Percentiles rank a stretch among this genome's conserved stretches.
These are phyloP conservation scores for Xenopus tropicalis DNA, from an alignment of 2,113 vertebrate genomes.

Conservation along the genomic window DNA sequence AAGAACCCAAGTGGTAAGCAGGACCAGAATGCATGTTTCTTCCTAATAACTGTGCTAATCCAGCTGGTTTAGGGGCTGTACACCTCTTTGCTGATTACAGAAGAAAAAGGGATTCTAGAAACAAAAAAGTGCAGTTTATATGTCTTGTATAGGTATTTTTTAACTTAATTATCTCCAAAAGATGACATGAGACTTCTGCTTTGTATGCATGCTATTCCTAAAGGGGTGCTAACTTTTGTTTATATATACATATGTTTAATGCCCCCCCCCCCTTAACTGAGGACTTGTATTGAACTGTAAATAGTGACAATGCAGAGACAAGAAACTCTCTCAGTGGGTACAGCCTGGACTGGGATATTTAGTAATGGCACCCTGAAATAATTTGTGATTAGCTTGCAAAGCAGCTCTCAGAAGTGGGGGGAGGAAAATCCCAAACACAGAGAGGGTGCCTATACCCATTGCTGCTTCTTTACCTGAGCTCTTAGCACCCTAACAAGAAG, in stretches of 20 bases:
- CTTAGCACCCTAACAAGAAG: conserved; percentile 39
- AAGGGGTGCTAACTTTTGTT: conserved; percentile 59
- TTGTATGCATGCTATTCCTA: conserved; percentile 26
- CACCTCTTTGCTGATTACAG: conserved; percentile 81
- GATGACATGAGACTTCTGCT: conserved; percentile 41
- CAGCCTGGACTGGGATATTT: conserved; percentile 44
- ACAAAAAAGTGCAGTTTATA: conserved; percentile 55
- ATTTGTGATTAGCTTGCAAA: conserved; percentile 62
- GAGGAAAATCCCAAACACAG: conserved; percentile 35
- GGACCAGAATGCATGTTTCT: conserved; percentile 66
- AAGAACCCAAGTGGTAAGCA: conserved; percentile 99
- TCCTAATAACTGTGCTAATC: conserved; percentile 64
- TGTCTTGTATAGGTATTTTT: conserved; percentile 58
- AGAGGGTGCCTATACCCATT: conserved; percentile 25
- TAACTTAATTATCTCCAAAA: conserved; percentile 51
- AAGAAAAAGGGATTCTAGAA: conserved; percentile 63
- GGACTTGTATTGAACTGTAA: conserved; percentile 25
- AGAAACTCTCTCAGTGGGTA: no score
- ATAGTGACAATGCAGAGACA: conserved; percentile 9
- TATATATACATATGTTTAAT: not conserved
- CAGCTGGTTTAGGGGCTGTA: conserved; percentile 65
- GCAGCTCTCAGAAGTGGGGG: conserved; percentile 48
- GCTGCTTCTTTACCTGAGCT: conserved; percentile 32
- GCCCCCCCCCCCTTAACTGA: conserved; percentile 12
- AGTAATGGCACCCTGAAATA: conserved; percentile 47